Percentiles rank a stretch among this genome's conserved stretches.
Evolutionary conservation across 2,888 invertebrate genomes (phyloP).

Genomic region (Pteria penguin): DNA sequence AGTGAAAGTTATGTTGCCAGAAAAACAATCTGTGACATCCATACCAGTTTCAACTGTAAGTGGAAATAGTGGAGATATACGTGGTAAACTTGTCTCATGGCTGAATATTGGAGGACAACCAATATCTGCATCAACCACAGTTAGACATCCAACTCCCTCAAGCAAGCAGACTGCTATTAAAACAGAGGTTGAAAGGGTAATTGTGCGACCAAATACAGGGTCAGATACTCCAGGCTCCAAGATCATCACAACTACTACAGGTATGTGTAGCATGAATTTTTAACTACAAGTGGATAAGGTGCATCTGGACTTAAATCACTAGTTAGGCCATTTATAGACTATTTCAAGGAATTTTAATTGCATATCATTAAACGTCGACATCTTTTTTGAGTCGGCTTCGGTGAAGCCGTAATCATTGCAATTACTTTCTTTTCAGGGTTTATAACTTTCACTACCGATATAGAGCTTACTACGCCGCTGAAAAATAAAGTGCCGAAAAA

Average conservation of each 20-base stretch:
- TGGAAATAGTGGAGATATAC: slow-evolving; percentile 2
- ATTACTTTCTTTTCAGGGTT: too few species aligned
- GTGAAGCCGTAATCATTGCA: too few species aligned
- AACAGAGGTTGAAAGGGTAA: not conserved
- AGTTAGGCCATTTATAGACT: too few species aligned
- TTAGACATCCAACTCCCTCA: not conserved
- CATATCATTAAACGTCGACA: too few species aligned
- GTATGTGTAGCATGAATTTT: too few species aligned
- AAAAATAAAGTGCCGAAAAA: too few species aligned
- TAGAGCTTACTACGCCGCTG: too few species aligned
- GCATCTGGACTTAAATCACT: too few species aligned
- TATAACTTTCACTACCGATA: too few species aligned
- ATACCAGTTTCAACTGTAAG: not conserved
- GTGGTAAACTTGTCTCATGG: slow-evolving; percentile 34
- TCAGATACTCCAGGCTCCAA: not conserved
- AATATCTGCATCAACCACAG: not conserved
- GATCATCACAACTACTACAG: not conserved
- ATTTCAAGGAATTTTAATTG: too few species aligned
- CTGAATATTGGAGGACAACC: not conserved
- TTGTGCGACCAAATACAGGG: not conserved
- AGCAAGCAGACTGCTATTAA: not conserved
- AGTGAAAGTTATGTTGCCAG: not conserved
- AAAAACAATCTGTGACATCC: not conserved
- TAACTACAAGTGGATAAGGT: too few species aligned
- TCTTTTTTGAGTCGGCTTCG: too few species aligned